Evolutionary conservation across 2,113 vertebrate species (phyloP), one percentile per base, ranked within the genome.

Genomic region (Dryoscopus gambensis): DNA sequence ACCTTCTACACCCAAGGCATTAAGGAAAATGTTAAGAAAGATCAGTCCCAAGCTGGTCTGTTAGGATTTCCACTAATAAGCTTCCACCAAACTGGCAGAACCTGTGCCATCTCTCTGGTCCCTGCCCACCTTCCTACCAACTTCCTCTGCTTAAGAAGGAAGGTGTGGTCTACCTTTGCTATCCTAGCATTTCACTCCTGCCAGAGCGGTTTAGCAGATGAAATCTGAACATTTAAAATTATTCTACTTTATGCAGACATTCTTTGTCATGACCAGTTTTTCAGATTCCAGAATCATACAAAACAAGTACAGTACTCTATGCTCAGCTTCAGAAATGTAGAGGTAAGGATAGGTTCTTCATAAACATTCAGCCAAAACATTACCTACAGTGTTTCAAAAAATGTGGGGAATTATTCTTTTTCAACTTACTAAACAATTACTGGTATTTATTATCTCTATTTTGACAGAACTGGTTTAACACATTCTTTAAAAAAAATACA

Each of bases 401-500:
- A 33, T 5, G 22, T 30, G 25, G 21, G 16, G 68, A 88, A 82
- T 68, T 42, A 64, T 3, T 84, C 40, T 56, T 94, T 90, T 79
- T 60, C 74, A 80, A 77, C 64, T 95, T 39, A 49, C 82, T 87
- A 79, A 91, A 77, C 63, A 97, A 87, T 92, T 84, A 67, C 70
- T 60, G 44, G 49, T 60, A 86, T 55, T 64, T 91, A 71, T 76
- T 88, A 76, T 53, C 8, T 95, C 49, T 59, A 47, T 89, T 96
- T 94, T 95, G 94, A 94, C 88, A 97, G 85, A 97, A 96, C 93
- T 90, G 84, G 85, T 95, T 97, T 92, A 91, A 83, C 80, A 80
- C 33, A 76, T 62, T 93, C 70, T 90, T 90, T 11, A 87, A 73
- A 87, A 73, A 76, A 91, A 90, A 89, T 55, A 81, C 70, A 81